Evolutionary conservation across 2,888 invertebrate genomes (phyloP).

Genomic region (Rotaria magnacalcarata): DNA sequence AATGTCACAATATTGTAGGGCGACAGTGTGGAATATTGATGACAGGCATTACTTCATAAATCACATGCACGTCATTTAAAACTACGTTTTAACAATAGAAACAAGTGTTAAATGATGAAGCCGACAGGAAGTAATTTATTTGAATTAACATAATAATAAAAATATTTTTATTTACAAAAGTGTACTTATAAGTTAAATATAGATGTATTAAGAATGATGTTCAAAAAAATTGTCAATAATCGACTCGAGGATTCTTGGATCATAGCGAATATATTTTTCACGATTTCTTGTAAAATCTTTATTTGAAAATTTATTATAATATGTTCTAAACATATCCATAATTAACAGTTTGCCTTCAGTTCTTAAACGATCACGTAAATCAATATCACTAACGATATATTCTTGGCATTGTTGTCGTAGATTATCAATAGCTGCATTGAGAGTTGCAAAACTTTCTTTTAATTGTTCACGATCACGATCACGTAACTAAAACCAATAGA

Average conservation of each 20-base stretch:
- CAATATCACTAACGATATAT: slow-evolving; percentile 12
- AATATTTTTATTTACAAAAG: too few species aligned
- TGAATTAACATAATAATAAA: too few species aligned
- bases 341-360: neutral
- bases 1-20: too few species aligned
- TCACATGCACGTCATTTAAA: too few species aligned
- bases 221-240: slow-evolving; percentile 8
- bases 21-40: too few species aligned
- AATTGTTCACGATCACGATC: slow-evolving; percentile 35
- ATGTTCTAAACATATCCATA: neutral
- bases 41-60: too few species aligned
- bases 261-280: slow-evolving; percentile 1
- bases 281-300: slow-evolving; percentile 29
- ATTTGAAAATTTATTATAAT: slow-evolving; percentile 9
- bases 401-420: neutral
- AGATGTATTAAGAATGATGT: neutral
- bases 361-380: slow-evolving; percentile 21
- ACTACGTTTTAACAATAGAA: too few species aligned
- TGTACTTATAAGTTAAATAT: too few species aligned
- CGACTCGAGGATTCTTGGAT: neutral
- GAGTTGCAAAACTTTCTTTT: slow-evolving; percentile 21
- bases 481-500: neutral
- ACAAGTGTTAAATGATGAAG: too few species aligned
- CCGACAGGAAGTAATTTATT: too few species aligned
- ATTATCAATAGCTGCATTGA: neutral